Percentiles rank a stretch among this genome's conserved stretches.
Conservation (phyloP, 1,140 invertebrate species). For the Acromyrmex heyeri region DNA sequence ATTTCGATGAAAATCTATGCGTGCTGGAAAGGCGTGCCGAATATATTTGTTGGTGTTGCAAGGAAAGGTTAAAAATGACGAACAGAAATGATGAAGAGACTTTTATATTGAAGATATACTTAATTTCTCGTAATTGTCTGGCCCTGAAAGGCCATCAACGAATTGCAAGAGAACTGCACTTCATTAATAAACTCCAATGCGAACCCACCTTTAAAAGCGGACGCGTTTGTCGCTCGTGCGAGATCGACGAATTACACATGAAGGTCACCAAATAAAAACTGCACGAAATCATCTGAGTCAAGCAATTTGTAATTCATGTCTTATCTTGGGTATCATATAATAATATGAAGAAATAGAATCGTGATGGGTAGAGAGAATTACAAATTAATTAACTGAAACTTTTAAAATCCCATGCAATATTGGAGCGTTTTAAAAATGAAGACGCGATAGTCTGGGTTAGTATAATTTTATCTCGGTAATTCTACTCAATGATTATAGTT, state of each 20-base stretch:
- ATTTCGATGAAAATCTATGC: background rate
- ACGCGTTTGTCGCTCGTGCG: background rate
- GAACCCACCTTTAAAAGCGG: background rate
- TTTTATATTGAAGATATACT: background rate
- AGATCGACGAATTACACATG: slow-evolving; percentile 28
- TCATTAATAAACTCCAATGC: background rate
- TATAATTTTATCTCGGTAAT: background rate
- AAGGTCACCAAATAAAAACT: slow-evolving; percentile 28
- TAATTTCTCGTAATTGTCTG: background rate
- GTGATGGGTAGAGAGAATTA: background rate
- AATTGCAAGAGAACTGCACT: background rate
- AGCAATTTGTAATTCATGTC: background rate
- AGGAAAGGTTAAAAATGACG: background rate
- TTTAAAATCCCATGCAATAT: background rate
- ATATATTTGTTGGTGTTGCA: background rate
- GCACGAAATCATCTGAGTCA: background rate
- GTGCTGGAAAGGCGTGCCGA: background rate
- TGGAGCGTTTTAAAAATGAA: background rate
- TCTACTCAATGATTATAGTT: background rate
- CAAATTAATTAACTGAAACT: background rate
- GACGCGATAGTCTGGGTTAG: background rate
- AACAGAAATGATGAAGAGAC: background rate
- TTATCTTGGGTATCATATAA: background rate
- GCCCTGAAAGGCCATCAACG: background rate
- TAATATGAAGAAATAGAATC: background rate